A percentile compares a stretch with the other conserved stretches of the same genome.
Evolutionary conservation across 2,888 invertebrate species (phyloP).

Genomic region (Agrochola circellaris): DNA sequence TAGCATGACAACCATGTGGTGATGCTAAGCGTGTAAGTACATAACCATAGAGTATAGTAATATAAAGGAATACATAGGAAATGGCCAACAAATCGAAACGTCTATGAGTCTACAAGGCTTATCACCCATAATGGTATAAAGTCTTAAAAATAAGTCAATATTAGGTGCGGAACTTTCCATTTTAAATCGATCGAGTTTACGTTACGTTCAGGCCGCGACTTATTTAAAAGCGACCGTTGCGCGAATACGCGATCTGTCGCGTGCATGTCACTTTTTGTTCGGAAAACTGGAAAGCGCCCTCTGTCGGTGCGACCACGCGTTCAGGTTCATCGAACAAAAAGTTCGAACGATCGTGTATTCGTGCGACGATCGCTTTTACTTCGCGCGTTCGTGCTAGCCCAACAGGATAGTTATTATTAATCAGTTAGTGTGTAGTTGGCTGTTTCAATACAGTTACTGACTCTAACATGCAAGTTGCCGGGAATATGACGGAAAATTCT

Average conservation of each 20-base stretch:
- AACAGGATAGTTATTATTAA: constrained; percentile 44
- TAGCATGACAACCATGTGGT: no score
- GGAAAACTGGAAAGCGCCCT: no score
- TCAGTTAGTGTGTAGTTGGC: constrained; percentile 39
- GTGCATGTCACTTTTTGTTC: no score
- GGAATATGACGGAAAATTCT: constrained; percentile 44
- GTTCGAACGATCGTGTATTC: no score
- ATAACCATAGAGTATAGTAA: no score
- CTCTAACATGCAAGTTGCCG: constrained; percentile 27
- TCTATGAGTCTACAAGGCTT: neutral
- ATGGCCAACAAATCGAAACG: neutral
- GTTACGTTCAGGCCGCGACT: neutral
- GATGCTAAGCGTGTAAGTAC: no score
- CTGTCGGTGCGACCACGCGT: no score
- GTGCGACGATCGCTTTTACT: no score
- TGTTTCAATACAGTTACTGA: constrained; percentile 53
- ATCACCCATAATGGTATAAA: neutral
- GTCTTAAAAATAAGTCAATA: neutral
- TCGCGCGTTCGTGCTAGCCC: neutral
- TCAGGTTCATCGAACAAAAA: no score
- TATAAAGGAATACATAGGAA: neutral
- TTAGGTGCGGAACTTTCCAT: neutral
- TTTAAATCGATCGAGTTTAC: neutral
- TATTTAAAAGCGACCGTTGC: no score
- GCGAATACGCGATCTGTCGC: no score